Conservation (phyloP, 2,113 vertebrate genomes). For the Uropsilus gracilis region DNA sequence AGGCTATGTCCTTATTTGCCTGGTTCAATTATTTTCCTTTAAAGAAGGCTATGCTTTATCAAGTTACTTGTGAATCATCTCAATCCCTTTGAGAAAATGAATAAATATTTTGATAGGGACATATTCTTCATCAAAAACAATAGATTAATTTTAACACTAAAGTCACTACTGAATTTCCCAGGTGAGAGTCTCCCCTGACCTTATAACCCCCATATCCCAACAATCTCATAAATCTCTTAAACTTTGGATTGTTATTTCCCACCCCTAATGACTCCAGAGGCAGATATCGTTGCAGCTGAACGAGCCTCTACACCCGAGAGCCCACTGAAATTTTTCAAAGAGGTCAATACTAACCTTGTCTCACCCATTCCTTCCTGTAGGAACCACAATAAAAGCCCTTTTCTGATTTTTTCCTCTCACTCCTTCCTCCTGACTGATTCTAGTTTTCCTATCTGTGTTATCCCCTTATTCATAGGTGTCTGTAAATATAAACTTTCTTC, state of each 20-base stretch:
- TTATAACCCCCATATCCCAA: background rate
- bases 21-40: background rate
- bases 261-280: background rate
- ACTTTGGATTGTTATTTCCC: background rate
- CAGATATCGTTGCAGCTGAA: background rate
- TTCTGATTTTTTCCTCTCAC: background rate
- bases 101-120: background rate
- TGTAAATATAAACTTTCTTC: slow-evolving; percentile 15
- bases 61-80: background rate
- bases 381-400: background rate
- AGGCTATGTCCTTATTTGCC: background rate
- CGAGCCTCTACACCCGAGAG: background rate
- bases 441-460: background rate
- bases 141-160: background rate
- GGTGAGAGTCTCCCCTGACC: background rate
- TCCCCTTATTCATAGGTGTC: background rate
- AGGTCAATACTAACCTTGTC: background rate
- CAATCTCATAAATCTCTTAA: background rate
- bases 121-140: background rate
- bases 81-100: background rate
- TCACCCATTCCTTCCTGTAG: background rate
- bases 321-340: background rate
- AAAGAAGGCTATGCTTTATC: background rate
- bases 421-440: background rate
- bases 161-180: background rate